These are phyloP conservation scores for Melopsittacus undulatus DNA, from an alignment of 2,797 vertebrate species.

Conservation along the genomic window DNA sequence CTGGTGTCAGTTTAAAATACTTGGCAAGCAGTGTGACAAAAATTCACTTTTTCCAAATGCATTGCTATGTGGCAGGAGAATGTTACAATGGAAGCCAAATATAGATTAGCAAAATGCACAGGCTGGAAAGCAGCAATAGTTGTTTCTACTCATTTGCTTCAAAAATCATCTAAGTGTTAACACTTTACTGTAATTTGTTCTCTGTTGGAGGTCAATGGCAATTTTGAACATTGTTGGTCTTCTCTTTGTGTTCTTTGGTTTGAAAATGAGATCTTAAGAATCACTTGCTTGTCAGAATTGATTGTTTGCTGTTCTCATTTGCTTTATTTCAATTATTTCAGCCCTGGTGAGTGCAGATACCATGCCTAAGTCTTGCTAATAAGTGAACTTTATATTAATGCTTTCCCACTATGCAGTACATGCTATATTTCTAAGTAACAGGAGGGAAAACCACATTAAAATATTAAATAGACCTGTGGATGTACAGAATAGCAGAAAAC, in stretches of 20 bases:
- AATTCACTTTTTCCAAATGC: conserved; percentile 71
- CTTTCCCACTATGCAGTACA: neutral
- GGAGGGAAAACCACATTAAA: neutral
- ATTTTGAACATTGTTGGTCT: neutral
- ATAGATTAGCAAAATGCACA: conserved; percentile 57
- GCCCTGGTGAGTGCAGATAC: neutral
- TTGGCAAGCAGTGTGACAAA: conserved; percentile 76
- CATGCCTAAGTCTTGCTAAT: neutral
- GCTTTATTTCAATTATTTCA: conserved; percentile 18
- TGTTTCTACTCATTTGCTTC: conserved; percentile 25
- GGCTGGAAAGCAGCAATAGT: conserved; percentile 46
- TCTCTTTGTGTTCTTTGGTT: conserved; percentile 7
- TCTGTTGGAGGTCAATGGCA: neutral
- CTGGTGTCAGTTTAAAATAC: conserved; percentile 75
- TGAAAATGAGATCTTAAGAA: conserved; percentile 14
- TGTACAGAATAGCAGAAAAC: neutral
- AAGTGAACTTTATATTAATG: neutral
- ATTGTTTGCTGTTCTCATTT: conserved; percentile 49
- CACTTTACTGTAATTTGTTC: conserved; percentile 8
- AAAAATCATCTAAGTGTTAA: conserved; percentile 25
- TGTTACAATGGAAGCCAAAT: conserved; percentile 59
- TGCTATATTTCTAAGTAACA: neutral
- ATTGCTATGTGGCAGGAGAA: conserved; percentile 67
- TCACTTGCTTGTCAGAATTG: conserved; percentile 60
- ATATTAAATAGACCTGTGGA: neutral